phyloP scores from a whole-genome alignment of 2,113 vertebrate genomes.

The Trogon surrucura region DNA sequence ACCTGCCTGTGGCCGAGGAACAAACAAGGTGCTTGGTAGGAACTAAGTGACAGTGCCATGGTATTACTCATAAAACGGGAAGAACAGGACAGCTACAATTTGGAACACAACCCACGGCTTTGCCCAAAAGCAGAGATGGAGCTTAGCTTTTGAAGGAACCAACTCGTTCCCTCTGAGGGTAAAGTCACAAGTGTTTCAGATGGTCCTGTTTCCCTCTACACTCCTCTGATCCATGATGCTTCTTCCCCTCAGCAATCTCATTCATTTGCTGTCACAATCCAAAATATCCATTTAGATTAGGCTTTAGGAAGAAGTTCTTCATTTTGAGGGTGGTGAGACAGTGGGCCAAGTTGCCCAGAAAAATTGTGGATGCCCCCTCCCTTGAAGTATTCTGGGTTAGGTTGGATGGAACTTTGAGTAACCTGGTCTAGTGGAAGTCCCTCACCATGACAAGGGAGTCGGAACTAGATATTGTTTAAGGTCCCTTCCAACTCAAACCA shows the following conservation, averaged over 20 bases:
- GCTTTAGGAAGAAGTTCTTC: no score
- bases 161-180: not conserved
- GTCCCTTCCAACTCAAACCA: no score
- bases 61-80: not conserved
- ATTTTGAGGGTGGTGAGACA: no score
- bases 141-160: not conserved
- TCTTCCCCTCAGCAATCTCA: not conserved
- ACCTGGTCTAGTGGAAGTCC: no score
- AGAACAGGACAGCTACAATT: not conserved
- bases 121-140: not conserved
- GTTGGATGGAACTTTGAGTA: no score
- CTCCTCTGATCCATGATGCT: not conserved
- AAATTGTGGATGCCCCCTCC: no score
- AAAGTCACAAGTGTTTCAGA: not conserved
- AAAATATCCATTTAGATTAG: not conserved
- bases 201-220: not conserved
- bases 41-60: accelerated
- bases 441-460: no score
- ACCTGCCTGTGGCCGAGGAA: not conserved
- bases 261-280: not conserved
- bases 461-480: no score
- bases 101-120: accelerated
- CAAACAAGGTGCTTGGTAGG: not conserved
- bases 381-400: no score
- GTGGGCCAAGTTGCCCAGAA: no score